Percentiles rank a stretch among this genome's conserved stretches.
Conservation (phyloP, 2,113 vertebrate species). For the human (Homo sapiens) region GRCh38 chr2:4832001-4832500, state of each 20-base stretch:
- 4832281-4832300: neutral
- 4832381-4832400: neutral
- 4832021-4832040: conserved; percentile 76
- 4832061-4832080: conserved; percentile 73
- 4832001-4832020: conserved; percentile 78
- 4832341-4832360: neutral
- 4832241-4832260: neutral
- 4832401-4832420: neutral
- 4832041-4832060: conserved; percentile 73
- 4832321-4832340: no score
- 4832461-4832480: neutral
- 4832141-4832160: conserved; percentile 25
- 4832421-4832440: neutral
- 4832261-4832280: neutral
- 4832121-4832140: conserved; percentile 33
- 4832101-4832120: conserved; percentile 60
- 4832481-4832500: neutral
- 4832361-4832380: neutral
- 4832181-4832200: conserved; percentile 16
- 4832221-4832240: conserved; percentile 32
- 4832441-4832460: neutral
- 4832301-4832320: neutral
- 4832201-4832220: conserved; percentile 36
- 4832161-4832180: conserved; percentile 62
- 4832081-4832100: conserved; percentile 62